phyloP scores from a whole-genome alignment of 2,888 invertebrate species.

The Megaustenia siamemsis region DNA sequence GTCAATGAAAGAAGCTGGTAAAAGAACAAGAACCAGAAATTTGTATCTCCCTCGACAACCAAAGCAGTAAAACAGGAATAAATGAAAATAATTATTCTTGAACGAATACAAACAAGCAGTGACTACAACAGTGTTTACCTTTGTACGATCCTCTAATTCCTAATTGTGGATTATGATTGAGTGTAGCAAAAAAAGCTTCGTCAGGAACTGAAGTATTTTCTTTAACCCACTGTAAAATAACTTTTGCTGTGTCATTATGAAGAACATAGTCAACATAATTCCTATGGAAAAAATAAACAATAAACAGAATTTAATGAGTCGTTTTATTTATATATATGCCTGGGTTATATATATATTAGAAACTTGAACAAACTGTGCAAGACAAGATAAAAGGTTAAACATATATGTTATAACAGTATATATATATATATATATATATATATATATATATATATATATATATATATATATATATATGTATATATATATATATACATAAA shows the following conservation, averaged over 20 bases:
- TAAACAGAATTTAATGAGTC: too few relatives aligned
- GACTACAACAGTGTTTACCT: conserved; percentile 56
- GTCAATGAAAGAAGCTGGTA: too few relatives aligned
- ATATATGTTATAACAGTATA: background rate
- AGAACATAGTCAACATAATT: conserved; percentile 72
- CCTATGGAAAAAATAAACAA: conserved; percentile 43
- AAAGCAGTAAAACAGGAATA: too few relatives aligned
- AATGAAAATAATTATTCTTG: too few relatives aligned
- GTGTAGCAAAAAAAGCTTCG: conserved; percentile 73
- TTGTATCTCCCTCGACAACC: too few relatives aligned
- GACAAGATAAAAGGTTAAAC: too few relatives aligned
- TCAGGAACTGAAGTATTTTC: conserved; percentile 69
- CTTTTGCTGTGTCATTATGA: conserved; percentile 62
- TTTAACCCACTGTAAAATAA: conserved; percentile 69
- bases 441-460: conserved; percentile 62
- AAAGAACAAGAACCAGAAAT: too few relatives aligned
- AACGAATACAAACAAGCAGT: too few relatives aligned
- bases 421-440: conserved; percentile 69
- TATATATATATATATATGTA: background rate
- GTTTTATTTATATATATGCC: too few relatives aligned
- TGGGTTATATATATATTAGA: too few relatives aligned
- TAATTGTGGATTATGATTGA: conserved; percentile 71
- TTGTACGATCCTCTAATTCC: conserved; percentile 69
- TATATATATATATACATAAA: background rate
- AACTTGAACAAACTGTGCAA: too few relatives aligned